Evolutionary conservation across 1,140 invertebrate genomes (phyloP).

Genomic region (Maconellicoccus hirsutus): DNA sequence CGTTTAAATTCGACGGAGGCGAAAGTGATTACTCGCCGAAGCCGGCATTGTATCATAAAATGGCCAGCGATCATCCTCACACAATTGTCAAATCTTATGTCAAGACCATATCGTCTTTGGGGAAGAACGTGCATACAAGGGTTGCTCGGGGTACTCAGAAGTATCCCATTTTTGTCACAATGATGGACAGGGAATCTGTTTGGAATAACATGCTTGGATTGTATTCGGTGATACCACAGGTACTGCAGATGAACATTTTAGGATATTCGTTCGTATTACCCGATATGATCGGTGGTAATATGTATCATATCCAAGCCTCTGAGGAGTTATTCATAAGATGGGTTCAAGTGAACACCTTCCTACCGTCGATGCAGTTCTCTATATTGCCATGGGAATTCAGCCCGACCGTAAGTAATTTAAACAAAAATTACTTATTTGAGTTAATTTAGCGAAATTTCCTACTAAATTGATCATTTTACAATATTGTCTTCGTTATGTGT

Average conservation of each 20-base stretch:
- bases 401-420: slow-evolving; percentile 38
- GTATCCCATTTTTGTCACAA: slow-evolving; percentile 68
- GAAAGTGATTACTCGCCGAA: slow-evolving; percentile 29
- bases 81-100: slow-evolving; percentile 27
- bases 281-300: slow-evolving; percentile 87
- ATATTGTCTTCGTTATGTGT: too few species aligned
- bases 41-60: slow-evolving; percentile 31
- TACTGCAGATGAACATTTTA: slow-evolving; percentile 65
- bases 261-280: slow-evolving; percentile 77
- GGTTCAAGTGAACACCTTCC: slow-evolving; percentile 73
- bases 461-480: too few species aligned
- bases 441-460: too few species aligned
- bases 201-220: slow-evolving; percentile 72
- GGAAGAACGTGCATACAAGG: slow-evolving; percentile 28
- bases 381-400: slow-evolving; percentile 78
- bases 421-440: too few species aligned
- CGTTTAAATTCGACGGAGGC: slow-evolving; percentile 85
- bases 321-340: slow-evolving; percentile 78
- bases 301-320: slow-evolving; percentile 47
- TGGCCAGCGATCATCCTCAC: slow-evolving; percentile 26
- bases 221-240: slow-evolving; percentile 61
- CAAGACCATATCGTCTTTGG: slow-evolving; percentile 26
- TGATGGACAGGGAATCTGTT: slow-evolving; percentile 70
- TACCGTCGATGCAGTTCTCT: slow-evolving; percentile 80
- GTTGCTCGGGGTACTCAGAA: slow-evolving; percentile 54